Conservation (phyloP, 2,113 vertebrate genomes). For the Leptobrachium leishanense region DNA sequence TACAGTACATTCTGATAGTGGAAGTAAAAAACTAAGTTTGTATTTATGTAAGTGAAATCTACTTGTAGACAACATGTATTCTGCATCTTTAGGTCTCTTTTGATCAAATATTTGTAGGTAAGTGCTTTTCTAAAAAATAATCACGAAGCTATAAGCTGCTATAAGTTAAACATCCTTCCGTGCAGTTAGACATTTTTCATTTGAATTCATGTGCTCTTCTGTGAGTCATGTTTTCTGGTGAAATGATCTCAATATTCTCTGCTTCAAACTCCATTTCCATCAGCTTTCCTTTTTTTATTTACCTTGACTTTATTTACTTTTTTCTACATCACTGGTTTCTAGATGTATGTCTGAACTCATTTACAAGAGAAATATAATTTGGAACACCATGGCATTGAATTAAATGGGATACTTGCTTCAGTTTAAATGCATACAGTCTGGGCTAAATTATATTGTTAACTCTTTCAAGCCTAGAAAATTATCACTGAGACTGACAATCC, state of each 20-base stretch:
- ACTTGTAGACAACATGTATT: too few relatives aligned
- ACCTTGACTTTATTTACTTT: conserved; percentile 25
- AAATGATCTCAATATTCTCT: conserved; percentile 17
- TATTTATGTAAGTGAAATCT: too few relatives aligned
- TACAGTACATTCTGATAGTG: too few relatives aligned
- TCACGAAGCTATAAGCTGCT: not conserved
- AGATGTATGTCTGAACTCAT: conserved; percentile 15
- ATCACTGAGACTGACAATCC: too few relatives aligned
- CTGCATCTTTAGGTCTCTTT: not conserved
- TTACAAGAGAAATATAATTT: conserved; percentile 11
- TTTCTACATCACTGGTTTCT: not conserved
- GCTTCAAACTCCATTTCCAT: conserved; percentile 28
- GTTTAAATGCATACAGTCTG: not conserved
- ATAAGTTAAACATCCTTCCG: not conserved
- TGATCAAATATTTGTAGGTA: not conserved
- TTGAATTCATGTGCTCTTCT: not conserved
- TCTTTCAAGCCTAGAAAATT: too few relatives aligned
- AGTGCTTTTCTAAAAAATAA: not conserved
- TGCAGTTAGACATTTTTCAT: conserved; percentile 22
- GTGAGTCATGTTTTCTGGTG: conserved; percentile 14
- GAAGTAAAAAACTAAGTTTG: too few relatives aligned
- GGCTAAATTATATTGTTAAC: too few relatives aligned
- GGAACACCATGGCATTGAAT: not conserved
- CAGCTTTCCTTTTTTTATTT: conserved; percentile 17
- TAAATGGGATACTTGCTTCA: conserved; percentile 1